These are phyloP conservation scores for Drosophila fungiperda DNA, from an alignment of 2,888 invertebrate genomes.

Conservation along the genomic window DNA sequence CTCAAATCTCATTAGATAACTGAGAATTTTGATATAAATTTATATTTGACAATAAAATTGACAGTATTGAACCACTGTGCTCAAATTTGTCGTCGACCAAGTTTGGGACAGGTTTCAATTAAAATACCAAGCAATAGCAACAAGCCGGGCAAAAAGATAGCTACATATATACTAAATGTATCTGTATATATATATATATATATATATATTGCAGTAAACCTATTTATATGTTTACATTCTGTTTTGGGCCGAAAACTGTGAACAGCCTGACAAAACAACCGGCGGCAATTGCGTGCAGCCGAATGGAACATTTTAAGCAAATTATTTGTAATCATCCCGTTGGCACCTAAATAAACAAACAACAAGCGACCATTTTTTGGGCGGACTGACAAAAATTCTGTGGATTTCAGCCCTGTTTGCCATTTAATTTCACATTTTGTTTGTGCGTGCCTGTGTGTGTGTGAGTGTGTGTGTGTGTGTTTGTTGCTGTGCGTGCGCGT, in stretches of 20 bases:
- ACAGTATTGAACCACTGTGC: conserved; percentile 18
- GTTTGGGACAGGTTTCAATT: conserved; percentile 46
- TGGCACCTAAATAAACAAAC: conserved; percentile 70
- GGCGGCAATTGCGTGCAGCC: conserved; percentile 40
- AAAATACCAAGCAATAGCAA: conserved; percentile 38
- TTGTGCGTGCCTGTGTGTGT: background rate
- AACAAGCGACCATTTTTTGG: conserved; percentile 41
- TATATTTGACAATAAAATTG: background rate
- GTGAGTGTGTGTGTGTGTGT: conserved; percentile 7
- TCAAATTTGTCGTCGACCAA: conserved; percentile 10
- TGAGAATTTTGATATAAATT: background rate
- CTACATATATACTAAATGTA: conserved; percentile 2
- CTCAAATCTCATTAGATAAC: background rate
- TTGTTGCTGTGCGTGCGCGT: conserved; percentile 21
- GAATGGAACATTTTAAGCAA: conserved; percentile 60
- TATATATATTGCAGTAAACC: background rate
- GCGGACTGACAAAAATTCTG: conserved; percentile 16
- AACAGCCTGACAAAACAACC: conserved; percentile 45
- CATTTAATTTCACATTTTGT: conserved; percentile 11
- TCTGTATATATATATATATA: background rate
- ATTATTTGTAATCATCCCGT: conserved; percentile 71
- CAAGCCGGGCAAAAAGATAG: conserved; percentile 23
- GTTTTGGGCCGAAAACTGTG: conserved; percentile 10
- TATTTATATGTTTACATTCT: conserved; percentile 23
- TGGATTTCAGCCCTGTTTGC: conserved; percentile 30